phyloP scores from a whole-genome alignment of 2,888 invertebrate species.

The Sphecodes monilicornis region DNA sequence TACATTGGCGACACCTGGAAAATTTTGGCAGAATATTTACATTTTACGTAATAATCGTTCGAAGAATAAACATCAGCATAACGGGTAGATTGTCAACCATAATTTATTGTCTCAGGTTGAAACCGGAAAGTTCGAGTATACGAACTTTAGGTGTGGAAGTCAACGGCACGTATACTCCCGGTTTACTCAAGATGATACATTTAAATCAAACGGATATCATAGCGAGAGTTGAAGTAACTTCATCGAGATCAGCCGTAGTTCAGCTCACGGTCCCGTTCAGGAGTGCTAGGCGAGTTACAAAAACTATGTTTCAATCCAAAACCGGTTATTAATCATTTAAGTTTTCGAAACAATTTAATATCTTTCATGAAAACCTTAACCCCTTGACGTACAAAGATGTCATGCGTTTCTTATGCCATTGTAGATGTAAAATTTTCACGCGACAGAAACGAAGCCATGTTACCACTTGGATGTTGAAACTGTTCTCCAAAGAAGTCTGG shows the following conservation, averaged over 20 bases:
- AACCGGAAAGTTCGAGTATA: slow-evolving; percentile 20
- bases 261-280: slow-evolving; percentile 61
- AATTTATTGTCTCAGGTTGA: slow-evolving; percentile 41
- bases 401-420: not conserved
- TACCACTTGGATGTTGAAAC: slow-evolving; percentile 66
- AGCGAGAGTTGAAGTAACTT: slow-evolving; percentile 13
- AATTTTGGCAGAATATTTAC: slow-evolving; percentile 59
- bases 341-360: not conserved
- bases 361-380: no score
- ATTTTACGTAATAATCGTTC: slow-evolving; percentile 66
- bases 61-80: not conserved
- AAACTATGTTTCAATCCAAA: not conserved
- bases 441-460: slow-evolving; percentile 28
- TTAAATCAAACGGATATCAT: slow-evolving; percentile 49
- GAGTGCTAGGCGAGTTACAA: slow-evolving; percentile 50
- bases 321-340: not conserved
- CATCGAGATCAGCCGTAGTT: not conserved
- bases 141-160: not conserved
- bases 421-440: slow-evolving; percentile 30
- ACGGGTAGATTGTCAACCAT: not conserved
- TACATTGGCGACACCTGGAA: slow-evolving; percentile 66
- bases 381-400: not conserved
- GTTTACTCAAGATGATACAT: slow-evolving; percentile 37
- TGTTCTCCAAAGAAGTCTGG: slow-evolving; percentile 68
- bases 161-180: not conserved